Percentiles rank a stretch among this genome's conserved stretches.
Evolutionary conservation across 2,113 vertebrate species (phyloP).

Genomic region (Cyanoderma ruficeps): DNA sequence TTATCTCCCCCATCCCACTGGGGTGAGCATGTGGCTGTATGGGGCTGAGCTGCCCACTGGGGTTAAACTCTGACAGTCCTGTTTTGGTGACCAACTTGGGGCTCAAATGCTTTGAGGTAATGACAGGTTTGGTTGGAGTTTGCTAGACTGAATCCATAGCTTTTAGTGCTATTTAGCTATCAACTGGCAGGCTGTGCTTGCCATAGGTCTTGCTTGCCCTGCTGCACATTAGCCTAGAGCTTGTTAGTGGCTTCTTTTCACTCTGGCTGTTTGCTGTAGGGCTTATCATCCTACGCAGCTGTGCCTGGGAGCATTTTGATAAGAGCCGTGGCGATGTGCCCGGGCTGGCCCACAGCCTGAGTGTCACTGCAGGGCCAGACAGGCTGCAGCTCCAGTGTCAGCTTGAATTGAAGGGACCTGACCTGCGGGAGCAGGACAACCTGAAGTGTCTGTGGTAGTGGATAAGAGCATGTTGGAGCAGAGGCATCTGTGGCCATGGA

Average conservation of each 20-base stretch:
- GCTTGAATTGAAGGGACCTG: background rate
- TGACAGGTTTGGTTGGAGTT: background rate
- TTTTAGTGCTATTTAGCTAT: background rate
- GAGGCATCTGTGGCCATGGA: background rate
- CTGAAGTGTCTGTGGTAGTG: background rate
- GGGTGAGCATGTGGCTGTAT: background rate
- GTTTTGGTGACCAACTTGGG: background rate
- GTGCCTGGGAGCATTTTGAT: slow-evolving; percentile 29
- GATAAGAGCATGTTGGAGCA: background rate
- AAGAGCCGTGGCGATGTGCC: background rate
- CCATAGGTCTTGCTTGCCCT: background rate
- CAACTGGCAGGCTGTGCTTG: background rate
- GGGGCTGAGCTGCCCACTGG: background rate
- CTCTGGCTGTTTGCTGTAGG: background rate
- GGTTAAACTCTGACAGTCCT: background rate
- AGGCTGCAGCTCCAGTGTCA: background rate
- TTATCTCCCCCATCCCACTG: background rate
- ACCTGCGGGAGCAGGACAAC: background rate
- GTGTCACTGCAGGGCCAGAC: background rate
- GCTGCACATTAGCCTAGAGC: background rate
- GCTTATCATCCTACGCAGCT: slow-evolving; percentile 5
- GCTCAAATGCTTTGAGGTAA: background rate
- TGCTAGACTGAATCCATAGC: background rate
- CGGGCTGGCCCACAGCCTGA: background rate
- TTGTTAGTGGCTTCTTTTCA: background rate